These are phyloP conservation scores for Myoxocephalus aenaeus DNA, from an alignment of 2,797 vertebrate genomes.

Conservation along the genomic window DNA sequence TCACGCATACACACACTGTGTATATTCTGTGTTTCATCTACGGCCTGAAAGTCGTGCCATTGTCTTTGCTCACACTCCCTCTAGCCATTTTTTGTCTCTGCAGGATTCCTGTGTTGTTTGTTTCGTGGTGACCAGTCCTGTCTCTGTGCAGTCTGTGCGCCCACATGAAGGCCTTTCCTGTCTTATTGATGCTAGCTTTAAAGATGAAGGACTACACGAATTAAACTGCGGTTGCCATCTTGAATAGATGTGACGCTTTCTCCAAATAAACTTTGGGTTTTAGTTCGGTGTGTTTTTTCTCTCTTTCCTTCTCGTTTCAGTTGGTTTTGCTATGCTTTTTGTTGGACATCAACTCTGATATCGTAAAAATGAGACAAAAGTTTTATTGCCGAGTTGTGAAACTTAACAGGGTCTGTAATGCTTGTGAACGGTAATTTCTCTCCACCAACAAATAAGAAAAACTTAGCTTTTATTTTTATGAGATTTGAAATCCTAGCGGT, in stretches of 20 bases:
- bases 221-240: conserved; percentile 67
- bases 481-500: conserved; percentile 57
- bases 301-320: conserved; percentile 39
- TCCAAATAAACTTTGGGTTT: conserved; percentile 69
- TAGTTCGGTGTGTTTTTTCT: conserved; percentile 22
- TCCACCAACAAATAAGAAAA: conserved; percentile 69
- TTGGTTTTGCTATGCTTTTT: conserved; percentile 43
- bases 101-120: conserved; percentile 69
- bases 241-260: conserved; percentile 59
- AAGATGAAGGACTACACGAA: conserved; percentile 59
- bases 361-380: conserved; percentile 70
- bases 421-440: conserved; percentile 67
- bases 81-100: conserved; percentile 54
- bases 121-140: conserved; percentile 70
- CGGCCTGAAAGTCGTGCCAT: conserved; percentile 40
- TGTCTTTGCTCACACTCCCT: conserved; percentile 59
- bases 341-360: conserved; percentile 60
- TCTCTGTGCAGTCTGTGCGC: conserved; percentile 60
- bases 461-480: conserved; percentile 60
- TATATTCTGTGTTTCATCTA: conserved; percentile 52
- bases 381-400: conserved; percentile 76
- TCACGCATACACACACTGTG: conserved; percentile 43
- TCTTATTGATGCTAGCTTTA: conserved; percentile 62
- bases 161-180: conserved; percentile 69
- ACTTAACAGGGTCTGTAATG: conserved; percentile 75